These are phyloP conservation scores for Chymomyza caudatula DNA, from an alignment of 2,888 invertebrate genomes.

Conservation along the genomic window DNA sequence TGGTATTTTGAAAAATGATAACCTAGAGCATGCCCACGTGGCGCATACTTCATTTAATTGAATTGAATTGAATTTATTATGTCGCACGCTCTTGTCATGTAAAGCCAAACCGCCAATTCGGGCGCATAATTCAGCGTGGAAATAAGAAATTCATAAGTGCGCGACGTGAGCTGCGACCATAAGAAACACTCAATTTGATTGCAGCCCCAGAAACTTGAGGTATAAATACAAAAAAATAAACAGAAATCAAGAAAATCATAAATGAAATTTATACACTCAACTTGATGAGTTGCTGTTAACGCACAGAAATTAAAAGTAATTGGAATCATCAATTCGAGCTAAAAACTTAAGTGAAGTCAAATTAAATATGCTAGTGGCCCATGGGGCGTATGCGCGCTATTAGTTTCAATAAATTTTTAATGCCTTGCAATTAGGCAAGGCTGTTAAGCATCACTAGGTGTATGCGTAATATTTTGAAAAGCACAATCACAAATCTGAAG, in stretches of 20 bases:
- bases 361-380: conserved; percentile 1
- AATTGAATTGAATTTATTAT: conserved; percentile 55
- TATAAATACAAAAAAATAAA: conserved; percentile 47
- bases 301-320: conserved; percentile 63
- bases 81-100: not conserved
- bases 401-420: conserved; percentile 58
- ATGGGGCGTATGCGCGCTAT: conserved; percentile 42
- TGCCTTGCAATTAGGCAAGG: conserved; percentile 48
- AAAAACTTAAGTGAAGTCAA: conserved; percentile 10
- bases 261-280: conserved; percentile 63
- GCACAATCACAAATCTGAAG: not conserved
- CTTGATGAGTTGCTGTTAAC: conserved; percentile 65
- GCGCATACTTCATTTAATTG: conserved; percentile 52
- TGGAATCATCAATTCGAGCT: conserved; percentile 54
- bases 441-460: not conserved
- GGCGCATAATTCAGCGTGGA: conserved; percentile 22
- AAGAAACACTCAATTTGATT: conserved; percentile 59
- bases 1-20: conserved; percentile 27
- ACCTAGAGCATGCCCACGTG: conserved; percentile 21
- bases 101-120: not conserved
- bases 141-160: conserved; percentile 26
- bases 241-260: conserved; percentile 18
- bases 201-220: conserved; percentile 22
- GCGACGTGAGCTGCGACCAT: not conserved
- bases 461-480: not conserved